Evolutionary conservation across 2,888 invertebrate genomes (phyloP), one percentile per base, ranked within the genome.

Genomic region (Glyphotaelius pellucidus): DNA sequence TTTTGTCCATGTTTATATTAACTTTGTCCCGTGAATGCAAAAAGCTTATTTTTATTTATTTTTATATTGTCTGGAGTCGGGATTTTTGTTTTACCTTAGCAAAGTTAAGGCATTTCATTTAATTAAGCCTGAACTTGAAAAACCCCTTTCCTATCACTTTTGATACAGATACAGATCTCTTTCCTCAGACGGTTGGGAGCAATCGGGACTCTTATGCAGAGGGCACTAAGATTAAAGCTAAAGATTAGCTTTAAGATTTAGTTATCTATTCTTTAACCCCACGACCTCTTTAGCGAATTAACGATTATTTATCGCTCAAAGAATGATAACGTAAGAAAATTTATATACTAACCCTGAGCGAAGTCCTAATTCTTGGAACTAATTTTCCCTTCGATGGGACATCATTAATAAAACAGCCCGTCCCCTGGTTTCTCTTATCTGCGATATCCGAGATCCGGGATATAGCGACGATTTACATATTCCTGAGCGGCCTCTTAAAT

Each of bases 401-500:
- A 81, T 9, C 79, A 11, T 35, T 79, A 35, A 90, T n/a, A 87
- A 85, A 85, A 90, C 84, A 79, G 30, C 85, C 84, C 67, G 25
- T 32, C 38, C 81, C 81, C 14, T 81, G 31, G 30, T 79, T 67
- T n/a, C 31, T 35, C 84, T 38, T 32, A n/a, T 90, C 67, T 52
- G 52, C 52, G n/a, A 85, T 25, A 81, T 83, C 32, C 25, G 47
- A 67, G 2, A n/a, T 35, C 85, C 85, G 85, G 85, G 84, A 90
- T 85, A 79, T 79, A n/a, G 84, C 67, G 30, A 52, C 11, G 12
- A 87, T 87, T 52, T 87, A 52, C 85, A 79, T 90, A 90, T 85
- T 90, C 79, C 79, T n/a, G 83, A 30, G 79, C 85, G 85, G 67
- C 85, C 84, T 90, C 47, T 67, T 90, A 85, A 90, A 90, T 90